A percentile compares a stretch with the other conserved stretches of the same genome.
Evolutionary conservation across 2,113 vertebrate genomes (phyloP).

Genomic region (Chrysemys picta): DNA sequence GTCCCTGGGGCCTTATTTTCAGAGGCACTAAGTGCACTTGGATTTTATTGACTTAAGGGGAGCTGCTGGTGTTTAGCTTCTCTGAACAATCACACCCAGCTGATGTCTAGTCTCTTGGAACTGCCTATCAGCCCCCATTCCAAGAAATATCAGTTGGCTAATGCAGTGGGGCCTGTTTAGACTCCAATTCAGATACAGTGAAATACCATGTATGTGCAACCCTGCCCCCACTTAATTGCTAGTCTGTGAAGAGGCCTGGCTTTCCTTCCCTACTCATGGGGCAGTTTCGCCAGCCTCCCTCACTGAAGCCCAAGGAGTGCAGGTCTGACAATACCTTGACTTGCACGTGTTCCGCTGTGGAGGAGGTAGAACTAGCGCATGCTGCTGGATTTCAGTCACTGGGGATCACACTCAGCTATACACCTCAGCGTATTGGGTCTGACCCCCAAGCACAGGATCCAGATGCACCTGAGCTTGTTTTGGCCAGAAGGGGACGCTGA

Average conservation of each 20-base stretch:
- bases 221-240: no score
- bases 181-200: not conserved
- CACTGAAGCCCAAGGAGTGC: not conserved
- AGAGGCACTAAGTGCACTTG: not conserved
- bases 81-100: not conserved
- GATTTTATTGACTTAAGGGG: not conserved
- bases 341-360: not conserved
- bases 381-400: not conserved
- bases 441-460: not conserved
- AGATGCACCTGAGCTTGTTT: not conserved
- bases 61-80: not conserved
- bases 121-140: not conserved
- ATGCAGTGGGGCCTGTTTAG: not conserved
- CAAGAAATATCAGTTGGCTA: not conserved
- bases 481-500: not conserved
- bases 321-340: accelerated
- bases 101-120: not conserved
- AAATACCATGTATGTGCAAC: not conserved
- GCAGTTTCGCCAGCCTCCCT: not conserved
- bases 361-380: accelerated
- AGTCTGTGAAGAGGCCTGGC: not conserved
- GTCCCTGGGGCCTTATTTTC: not conserved
- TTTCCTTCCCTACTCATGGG: accelerated
- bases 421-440: not conserved
- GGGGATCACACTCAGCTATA: not conserved